Evolutionary conservation across 1,140 invertebrate genomes (phyloP).

Genomic region (Bombyx mandarina): DNA sequence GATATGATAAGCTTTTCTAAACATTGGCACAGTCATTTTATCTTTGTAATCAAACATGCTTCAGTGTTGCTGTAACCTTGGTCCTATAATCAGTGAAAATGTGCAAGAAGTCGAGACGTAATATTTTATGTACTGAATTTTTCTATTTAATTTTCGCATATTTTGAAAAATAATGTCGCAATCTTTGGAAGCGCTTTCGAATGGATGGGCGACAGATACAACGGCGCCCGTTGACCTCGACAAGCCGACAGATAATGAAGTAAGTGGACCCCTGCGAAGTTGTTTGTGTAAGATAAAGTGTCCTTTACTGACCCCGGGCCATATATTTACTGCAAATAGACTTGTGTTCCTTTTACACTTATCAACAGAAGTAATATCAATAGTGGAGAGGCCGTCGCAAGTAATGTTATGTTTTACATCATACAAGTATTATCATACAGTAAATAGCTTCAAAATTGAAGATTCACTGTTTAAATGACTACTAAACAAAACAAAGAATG

Average conservation of each 20-base stretch:
- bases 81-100: conserved; percentile 9
- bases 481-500: too few species aligned
- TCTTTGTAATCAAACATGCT: conserved; percentile 2
- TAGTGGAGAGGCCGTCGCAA: too few species aligned
- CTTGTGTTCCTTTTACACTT: too few species aligned
- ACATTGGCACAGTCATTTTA: too few species aligned
- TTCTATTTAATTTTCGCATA: conserved; percentile 4
- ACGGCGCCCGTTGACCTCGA: conserved; percentile 52
- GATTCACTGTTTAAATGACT: too few species aligned
- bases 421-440: too few species aligned
- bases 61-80: neutral
- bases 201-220: conserved; percentile 64
- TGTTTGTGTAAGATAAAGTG: conserved; percentile 50
- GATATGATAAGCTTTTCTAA: too few species aligned
- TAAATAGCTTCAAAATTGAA: too few species aligned
- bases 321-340: neutral
- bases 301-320: conserved; percentile 15
- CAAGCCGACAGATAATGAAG: conserved; percentile 49
- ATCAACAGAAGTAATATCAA: too few species aligned
- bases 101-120: conserved; percentile 10
- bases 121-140: conserved; percentile 2
- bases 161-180: conserved; percentile 35
- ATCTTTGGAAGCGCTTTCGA: conserved; percentile 33
- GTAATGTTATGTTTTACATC: too few species aligned
- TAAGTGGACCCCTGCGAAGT: conserved; percentile 62